Evolutionary conservation across 1,140 invertebrate species (phyloP).

Genomic region (Drosophila sp.): DNA sequence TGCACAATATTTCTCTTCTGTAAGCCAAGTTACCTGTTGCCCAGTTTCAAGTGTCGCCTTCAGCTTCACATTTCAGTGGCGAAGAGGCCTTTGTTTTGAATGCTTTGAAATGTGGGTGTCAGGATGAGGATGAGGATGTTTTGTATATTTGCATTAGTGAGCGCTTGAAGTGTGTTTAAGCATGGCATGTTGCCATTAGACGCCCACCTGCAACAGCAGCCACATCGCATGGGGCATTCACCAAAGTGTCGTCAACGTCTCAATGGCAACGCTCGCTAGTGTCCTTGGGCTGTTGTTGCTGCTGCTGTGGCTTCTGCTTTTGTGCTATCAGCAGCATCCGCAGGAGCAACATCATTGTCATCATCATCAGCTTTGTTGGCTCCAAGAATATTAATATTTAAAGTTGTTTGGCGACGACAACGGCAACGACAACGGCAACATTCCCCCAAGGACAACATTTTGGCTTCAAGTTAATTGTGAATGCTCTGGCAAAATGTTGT

Average conservation of each 20-base stretch:
- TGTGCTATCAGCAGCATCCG: constrained; percentile 40
- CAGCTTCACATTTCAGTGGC: constrained; percentile 9
- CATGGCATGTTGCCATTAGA: constrained; percentile 69
- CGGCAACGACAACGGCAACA: constrained; percentile 2
- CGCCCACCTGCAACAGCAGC: constrained; percentile 34
- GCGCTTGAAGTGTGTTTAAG: constrained; percentile 67
- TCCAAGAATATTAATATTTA: constrained; percentile 72
- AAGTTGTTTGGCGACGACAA: constrained; percentile 56
- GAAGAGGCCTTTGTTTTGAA: constrained; percentile 1
- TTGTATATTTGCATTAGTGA: constrained; percentile 52
- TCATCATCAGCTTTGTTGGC: constrained; percentile 45
- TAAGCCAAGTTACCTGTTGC: constrained; percentile 42
- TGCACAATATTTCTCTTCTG: constrained; percentile 42
- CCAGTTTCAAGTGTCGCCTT: constrained; percentile 12
- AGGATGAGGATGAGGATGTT: no score
- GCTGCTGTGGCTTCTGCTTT: constrained; percentile 12
- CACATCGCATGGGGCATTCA: constrained; percentile 25
- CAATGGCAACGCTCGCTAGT: constrained; percentile 35
- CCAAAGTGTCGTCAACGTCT: neutral
- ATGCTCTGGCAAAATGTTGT: constrained; percentile 42
- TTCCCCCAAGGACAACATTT: constrained; percentile 66
- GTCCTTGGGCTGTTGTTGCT: constrained; percentile 40
- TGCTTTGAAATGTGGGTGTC: neutral
- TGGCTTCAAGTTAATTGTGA: constrained; percentile 74
- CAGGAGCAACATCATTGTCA: constrained; percentile 46